phyloP scores from a whole-genome alignment of 2,888 invertebrate species.

The Gandaritis pyraliata region DNA sequence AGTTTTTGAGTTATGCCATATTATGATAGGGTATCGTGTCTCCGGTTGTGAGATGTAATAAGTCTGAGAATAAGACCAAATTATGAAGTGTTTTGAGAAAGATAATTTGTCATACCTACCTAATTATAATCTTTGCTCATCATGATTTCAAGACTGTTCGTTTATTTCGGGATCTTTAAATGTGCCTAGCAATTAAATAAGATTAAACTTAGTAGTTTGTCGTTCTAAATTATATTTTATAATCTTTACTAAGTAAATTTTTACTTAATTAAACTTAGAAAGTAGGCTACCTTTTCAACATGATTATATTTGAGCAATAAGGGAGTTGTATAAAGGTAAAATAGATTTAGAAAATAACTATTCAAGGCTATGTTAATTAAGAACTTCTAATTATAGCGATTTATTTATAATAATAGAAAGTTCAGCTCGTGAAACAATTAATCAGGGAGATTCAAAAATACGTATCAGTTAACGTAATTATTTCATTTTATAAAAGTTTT shows the following conservation, averaged over 20 bases:
- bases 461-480: constrained; percentile 9
- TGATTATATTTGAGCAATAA: neutral
- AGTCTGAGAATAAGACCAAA: neutral
- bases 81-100: constrained; percentile 2
- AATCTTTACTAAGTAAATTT: too few relatives aligned
- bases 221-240: neutral
- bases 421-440: neutral
- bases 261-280: neutral
- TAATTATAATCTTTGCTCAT: constrained; percentile 12
- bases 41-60: constrained; percentile 17
- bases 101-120: neutral
- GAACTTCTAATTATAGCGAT: neutral
- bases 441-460: constrained; percentile 2
- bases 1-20: constrained; percentile 6
- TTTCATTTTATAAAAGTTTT: constrained; percentile 5
- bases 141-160: constrained; percentile 13
- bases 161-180: constrained; percentile 1
- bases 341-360: neutral
- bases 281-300: neutral
- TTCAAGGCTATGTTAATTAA: neutral
- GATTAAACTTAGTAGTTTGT: neutral
- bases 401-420: neutral
- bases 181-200: neutral
- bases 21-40: constrained; percentile 12
- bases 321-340: neutral